Percentiles rank a stretch among this genome's conserved stretches.
These are phyloP conservation scores for Deilephila porcellus DNA, from an alignment of 2,888 invertebrate genomes.

Conservation along the genomic window DNA sequence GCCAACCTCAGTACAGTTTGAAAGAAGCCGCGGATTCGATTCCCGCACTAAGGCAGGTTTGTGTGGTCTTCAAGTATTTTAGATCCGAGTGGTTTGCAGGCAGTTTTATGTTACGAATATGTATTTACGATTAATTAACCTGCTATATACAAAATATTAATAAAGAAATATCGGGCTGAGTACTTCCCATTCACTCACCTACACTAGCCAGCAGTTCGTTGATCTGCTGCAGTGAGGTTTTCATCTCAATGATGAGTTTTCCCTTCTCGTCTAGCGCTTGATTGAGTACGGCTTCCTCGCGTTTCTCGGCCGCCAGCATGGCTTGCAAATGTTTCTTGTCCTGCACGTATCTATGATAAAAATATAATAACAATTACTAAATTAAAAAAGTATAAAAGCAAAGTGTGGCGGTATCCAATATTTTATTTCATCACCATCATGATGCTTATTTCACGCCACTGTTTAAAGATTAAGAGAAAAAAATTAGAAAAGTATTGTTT, in stretches of 20 bases:
- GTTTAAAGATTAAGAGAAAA: no score
- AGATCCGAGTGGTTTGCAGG: no score
- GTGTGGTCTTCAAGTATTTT: no score
- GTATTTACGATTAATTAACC: no score
- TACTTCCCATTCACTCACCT: constrained; percentile 52
- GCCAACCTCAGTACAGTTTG: no score
- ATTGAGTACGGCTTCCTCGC: constrained; percentile 68
- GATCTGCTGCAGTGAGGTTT: constrained; percentile 85
- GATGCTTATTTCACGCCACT: no score
- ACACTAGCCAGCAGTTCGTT: constrained; percentile 80
- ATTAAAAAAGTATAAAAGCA: neutral
- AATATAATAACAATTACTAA: neutral
- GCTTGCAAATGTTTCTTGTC: constrained; percentile 76
- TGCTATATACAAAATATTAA: no score
- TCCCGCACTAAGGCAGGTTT: neutral
- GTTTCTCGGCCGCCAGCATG: constrained; percentile 71
- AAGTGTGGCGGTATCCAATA: neutral
- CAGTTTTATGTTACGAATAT: no score
- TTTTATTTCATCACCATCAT: no score
- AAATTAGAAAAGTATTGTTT: no score
- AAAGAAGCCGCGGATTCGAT: neutral
- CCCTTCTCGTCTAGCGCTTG: constrained; percentile 77
- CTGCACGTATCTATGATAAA: constrained; percentile 69
- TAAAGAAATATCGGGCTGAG: no score
- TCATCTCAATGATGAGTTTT: constrained; percentile 83